Conservation (phyloP, 2,113 vertebrate species). For the Bufo gargarizans region DNA sequence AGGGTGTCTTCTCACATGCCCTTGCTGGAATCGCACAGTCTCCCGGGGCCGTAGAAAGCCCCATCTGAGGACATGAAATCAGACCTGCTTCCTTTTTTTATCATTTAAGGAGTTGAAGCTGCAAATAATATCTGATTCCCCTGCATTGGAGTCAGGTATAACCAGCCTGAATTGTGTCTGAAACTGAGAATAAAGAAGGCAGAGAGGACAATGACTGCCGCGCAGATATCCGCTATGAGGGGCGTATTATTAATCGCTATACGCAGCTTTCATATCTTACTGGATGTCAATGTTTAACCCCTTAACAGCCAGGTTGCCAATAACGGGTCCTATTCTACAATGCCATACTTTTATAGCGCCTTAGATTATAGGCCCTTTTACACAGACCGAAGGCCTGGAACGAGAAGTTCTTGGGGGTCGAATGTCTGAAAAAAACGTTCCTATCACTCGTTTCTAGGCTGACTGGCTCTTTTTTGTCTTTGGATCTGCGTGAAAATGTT, state of each 20-base stretch:
- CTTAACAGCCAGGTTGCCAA: too few species aligned
- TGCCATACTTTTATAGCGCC: too few species aligned
- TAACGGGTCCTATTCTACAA: too few species aligned
- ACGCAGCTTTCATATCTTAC: too few species aligned
- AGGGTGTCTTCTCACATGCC: slow-evolving; percentile 1
- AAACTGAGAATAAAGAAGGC: not conserved
- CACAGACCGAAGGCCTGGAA: too few species aligned
- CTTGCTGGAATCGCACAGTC: not conserved
- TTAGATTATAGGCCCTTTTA: too few species aligned
- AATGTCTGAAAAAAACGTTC: too few species aligned
- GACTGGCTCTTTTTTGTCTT: too few species aligned
- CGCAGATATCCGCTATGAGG: not conserved
- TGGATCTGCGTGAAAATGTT: too few species aligned
- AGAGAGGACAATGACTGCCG: not conserved
- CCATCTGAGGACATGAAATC: not conserved
- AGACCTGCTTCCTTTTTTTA: not conserved
- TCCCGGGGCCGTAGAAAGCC: not conserved
- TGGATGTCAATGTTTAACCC: not conserved
- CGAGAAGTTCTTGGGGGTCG: too few species aligned
- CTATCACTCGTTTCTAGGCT: too few species aligned
- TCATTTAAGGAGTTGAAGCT: not conserved
- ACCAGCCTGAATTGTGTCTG: not conserved
- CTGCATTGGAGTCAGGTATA: not conserved
- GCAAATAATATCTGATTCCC: not conserved
- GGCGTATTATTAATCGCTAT: too few species aligned